Evolutionary conservation across 2,888 invertebrate species (phyloP), one percentile per base, ranked within the genome.

Genomic region (Macropis europaea): DNA sequence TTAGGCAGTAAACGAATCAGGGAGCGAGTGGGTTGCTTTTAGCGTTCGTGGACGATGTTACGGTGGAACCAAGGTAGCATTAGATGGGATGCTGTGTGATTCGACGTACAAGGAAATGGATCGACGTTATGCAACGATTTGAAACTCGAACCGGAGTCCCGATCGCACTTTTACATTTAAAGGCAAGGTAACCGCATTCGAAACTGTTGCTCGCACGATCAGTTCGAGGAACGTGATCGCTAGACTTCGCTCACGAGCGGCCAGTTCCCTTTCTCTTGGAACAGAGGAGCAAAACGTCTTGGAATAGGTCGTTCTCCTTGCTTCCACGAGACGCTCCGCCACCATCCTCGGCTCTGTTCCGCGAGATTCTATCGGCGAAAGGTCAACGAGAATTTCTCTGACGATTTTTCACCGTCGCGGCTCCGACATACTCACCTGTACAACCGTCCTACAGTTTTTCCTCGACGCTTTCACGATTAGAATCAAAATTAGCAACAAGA

Each of bases 151-250:
- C 6, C 50, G 28, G 3, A 53, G 74, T 60, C 56, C 9, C 19
- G 60, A 69, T 69, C 75, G 75, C 75, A 9, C 60, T 59, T 76
- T 76, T 71, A 66, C 48, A 38, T 66, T 70, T 57, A 61, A 71
- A 66, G 57, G 57, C 47, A 70, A 66, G 59, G 32, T 47, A 70
- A 45, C 73, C 52, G 50, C 36, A 43, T 77, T 77, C 59, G 69
- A 73, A 80, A 82, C 76, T 78, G 68, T 80, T 73, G 73, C 71
- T 66, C 70, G 79, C 74, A 74, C 73, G 83, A 84, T 86, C 82
- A 69, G 68, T 70, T 68, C 69, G 70, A 73, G 70, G 77, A 80
- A 81, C 73, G 81, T 67, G 83, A 83, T 80, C 79, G 72, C 64
- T 57, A 67, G 72, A 66, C 61, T 64, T 62, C 40, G 69, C 48